A percentile compares a stretch with the other conserved stretches of the same genome.
Evolutionary conservation across 2,888 invertebrate species (phyloP).

Genomic region (Hedya salicella): DNA sequence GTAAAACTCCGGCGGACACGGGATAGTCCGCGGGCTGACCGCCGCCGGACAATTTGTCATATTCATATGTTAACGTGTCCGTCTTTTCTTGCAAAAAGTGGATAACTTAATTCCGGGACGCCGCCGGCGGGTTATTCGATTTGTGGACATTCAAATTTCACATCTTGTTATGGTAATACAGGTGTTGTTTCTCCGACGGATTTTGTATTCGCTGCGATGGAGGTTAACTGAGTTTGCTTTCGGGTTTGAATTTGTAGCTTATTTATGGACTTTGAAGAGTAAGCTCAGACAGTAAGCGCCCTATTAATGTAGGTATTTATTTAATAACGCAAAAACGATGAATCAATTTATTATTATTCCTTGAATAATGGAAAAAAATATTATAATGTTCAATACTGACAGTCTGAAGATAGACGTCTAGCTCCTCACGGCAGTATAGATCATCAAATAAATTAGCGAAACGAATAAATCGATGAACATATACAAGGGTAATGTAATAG

Average conservation of each 20-base stretch:
- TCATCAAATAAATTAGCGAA: too few relatives aligned
- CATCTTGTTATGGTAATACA: conserved; percentile 84
- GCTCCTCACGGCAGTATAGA: too few relatives aligned
- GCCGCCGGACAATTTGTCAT: conserved; percentile 84
- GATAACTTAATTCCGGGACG: conserved; percentile 80
- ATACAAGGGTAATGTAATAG: too few relatives aligned
- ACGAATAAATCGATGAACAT: too few relatives aligned
- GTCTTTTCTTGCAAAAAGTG: conserved; percentile 85
- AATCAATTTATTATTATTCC: too few relatives aligned
- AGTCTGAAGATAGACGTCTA: too few relatives aligned
- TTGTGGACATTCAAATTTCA: conserved; percentile 83
- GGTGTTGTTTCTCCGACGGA: conserved; percentile 75
- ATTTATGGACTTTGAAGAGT: neutral
- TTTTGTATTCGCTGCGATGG: conserved; percentile 51
- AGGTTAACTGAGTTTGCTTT: conserved; percentile 45
- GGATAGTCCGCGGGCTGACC: conserved; percentile 74
- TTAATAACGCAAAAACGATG: too few relatives aligned
- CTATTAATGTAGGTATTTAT: too few relatives aligned
- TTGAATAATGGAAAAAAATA: too few relatives aligned
- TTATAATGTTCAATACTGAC: too few relatives aligned
- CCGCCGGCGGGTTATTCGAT: conserved; percentile 77
- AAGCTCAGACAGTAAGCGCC: too few relatives aligned
- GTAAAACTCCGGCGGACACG: conserved; percentile 79
- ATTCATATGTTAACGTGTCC: conserved; percentile 85
- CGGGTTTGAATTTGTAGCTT: conserved; percentile 13